Percentiles rank a stretch among this genome's conserved stretches.
These are phyloP conservation scores for Frankliniella fusca DNA, from an alignment of 2,888 invertebrate genomes.

Conservation along the genomic window DNA sequence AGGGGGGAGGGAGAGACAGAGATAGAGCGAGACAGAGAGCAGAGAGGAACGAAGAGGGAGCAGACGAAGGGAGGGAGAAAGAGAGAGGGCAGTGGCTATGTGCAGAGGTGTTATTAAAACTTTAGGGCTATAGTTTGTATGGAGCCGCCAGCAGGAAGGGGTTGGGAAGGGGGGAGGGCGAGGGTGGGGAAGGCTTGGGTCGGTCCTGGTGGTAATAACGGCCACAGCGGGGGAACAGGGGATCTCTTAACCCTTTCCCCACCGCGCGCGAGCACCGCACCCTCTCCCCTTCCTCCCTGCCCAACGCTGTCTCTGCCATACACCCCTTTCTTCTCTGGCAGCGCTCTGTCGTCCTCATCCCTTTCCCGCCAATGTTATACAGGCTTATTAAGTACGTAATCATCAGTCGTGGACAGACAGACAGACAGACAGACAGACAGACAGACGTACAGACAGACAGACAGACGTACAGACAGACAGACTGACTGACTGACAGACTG, in stretches of 20 bases:
- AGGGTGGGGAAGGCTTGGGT: neutral
- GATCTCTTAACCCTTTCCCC: neutral
- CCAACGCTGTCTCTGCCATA: neutral
- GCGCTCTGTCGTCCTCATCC: neutral
- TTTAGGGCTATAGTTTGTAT: constrained; percentile 23
- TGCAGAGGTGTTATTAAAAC: constrained; percentile 16
- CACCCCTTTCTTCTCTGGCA: neutral
- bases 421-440: too few species aligned
- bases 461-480: too few species aligned
- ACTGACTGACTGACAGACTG: too few species aligned
- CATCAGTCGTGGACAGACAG: neutral
- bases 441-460: too few species aligned
- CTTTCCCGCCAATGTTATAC: neutral
- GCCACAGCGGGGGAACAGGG: neutral
- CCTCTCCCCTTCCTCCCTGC: neutral
- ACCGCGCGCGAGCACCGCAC: neutral
- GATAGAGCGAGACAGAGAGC: neutral
- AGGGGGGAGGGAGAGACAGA: neutral
- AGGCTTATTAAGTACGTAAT: constrained; percentile 12
- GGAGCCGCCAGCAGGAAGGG: neutral
- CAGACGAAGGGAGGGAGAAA: neutral
- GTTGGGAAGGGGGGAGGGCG: neutral
- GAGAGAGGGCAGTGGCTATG: neutral
- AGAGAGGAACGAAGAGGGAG: neutral
- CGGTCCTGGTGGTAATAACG: neutral